Percentiles rank a stretch among this genome's conserved stretches.
phyloP scores from a whole-genome alignment of 53 echinoderm and acorn worm species.

The Crossaster papposus region DNA sequence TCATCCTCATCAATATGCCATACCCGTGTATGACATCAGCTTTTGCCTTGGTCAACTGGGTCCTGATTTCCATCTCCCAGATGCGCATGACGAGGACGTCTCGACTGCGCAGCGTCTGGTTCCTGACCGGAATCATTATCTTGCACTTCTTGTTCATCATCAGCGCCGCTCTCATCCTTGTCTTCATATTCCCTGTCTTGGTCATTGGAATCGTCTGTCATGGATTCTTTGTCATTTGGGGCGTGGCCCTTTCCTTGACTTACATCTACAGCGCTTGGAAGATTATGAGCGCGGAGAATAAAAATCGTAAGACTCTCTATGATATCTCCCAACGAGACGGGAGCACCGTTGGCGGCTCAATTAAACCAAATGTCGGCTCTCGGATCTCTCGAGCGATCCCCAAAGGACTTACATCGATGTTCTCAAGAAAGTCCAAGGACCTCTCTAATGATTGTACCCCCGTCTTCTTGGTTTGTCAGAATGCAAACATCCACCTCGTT shows the following conservation, averaged over 20 bases:
- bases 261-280: slow-evolving; percentile 55
- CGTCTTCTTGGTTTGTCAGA: slow-evolving; percentile 23
- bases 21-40: slow-evolving; percentile 88
- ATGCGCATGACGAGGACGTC: slow-evolving; percentile 68
- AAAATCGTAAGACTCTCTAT: slow-evolving; percentile 32
- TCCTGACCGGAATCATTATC: slow-evolving; percentile 60
- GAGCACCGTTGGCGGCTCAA: not conserved
- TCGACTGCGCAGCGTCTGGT: slow-evolving; percentile 60
- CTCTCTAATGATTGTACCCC: not conserved
- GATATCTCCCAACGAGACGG: slow-evolving; percentile 25
- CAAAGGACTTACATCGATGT: slow-evolving; percentile 17
- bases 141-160: slow-evolving; percentile 69
- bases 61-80: slow-evolving; percentile 72
- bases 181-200: slow-evolving; percentile 40
- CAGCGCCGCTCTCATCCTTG: slow-evolving; percentile 51
- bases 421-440: not conserved
- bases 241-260: slow-evolving; percentile 53
- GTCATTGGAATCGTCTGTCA: slow-evolving; percentile 75
- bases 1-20: slow-evolving; percentile 72
- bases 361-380: slow-evolving; percentile 9
- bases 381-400: not conserved
- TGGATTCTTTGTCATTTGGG: slow-evolving; percentile 84
- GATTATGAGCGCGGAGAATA: slow-evolving; percentile 18
- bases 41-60: slow-evolving; percentile 80
- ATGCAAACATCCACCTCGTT: not conserved